These are phyloP conservation scores for Pteropus alecto DNA, from an alignment of 2,113 vertebrate species.

Conservation along the genomic window DNA sequence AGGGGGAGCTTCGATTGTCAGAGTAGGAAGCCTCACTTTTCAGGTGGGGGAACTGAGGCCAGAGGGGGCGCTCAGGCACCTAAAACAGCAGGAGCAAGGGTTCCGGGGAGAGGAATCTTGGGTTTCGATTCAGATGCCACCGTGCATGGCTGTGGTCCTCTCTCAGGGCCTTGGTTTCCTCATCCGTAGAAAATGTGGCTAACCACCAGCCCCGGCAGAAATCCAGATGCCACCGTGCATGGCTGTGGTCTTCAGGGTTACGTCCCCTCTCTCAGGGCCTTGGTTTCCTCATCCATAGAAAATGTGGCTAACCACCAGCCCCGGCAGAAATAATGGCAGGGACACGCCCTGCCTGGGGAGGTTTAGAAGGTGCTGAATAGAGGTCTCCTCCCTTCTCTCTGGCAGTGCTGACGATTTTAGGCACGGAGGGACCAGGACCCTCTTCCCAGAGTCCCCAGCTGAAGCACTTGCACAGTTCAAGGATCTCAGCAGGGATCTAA, in stretches of 20 bases:
- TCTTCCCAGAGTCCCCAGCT: not conserved
- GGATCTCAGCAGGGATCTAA: not conserved
- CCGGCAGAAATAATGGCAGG: not conserved
- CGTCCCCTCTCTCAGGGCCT: not conserved
- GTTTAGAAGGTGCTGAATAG: constrained; percentile 33
- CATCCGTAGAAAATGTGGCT: constrained; percentile 5
- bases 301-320: not conserved
- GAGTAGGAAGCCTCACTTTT: not conserved
- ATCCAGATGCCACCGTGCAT: not conserved
- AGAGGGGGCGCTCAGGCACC: accelerated
- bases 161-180: not conserved
- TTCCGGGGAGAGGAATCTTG: not conserved
- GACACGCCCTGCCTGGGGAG: not conserved
- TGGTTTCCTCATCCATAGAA: not conserved
- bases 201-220: not conserved
- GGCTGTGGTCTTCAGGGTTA: too few species aligned
- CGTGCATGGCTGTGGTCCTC: accelerated
- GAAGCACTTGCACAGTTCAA: too few species aligned
- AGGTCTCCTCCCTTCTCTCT: not conserved
- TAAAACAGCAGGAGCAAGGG: not conserved
- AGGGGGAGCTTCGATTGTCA: not conserved
- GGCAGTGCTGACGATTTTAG: not conserved
- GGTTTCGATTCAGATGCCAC: not conserved
- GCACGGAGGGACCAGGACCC: not conserved
- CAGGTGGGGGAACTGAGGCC: constrained; percentile 2